These are phyloP conservation scores for Acridotheres tristis DNA, from an alignment of 2,797 vertebrate species.

Conservation along the genomic window DNA sequence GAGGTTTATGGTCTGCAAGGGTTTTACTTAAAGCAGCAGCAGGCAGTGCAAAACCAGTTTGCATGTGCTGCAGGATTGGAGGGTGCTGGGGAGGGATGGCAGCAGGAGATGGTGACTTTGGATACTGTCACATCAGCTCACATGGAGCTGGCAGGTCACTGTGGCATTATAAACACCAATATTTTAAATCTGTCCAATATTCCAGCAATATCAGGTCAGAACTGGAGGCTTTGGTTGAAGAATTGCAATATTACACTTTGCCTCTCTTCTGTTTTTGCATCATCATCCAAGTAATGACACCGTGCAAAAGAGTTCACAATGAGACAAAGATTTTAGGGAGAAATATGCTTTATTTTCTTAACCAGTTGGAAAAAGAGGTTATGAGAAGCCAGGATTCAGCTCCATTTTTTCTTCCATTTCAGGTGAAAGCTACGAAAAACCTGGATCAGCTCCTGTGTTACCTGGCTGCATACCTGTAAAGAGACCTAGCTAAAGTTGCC, in stretches of 20 bases:
- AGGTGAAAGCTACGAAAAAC: not conserved
- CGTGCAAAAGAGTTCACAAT: not conserved
- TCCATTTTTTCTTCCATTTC: not conserved
- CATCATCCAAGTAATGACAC: not conserved
- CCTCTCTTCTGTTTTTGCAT: not conserved
- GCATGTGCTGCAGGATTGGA: not conserved
- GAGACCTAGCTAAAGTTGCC: not conserved
- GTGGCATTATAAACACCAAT: not conserved
- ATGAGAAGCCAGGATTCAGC: not conserved
- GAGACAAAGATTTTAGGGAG: not conserved
- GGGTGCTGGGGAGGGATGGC: not conserved
- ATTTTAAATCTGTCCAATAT: not conserved
- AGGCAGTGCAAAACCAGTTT: not conserved
- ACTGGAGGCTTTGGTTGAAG: not conserved
- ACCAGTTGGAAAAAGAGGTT: not conserved
- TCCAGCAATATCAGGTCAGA: not conserved
- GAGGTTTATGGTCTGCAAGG: not conserved
- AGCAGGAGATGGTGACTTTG: not conserved
- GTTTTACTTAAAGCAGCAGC: not conserved
- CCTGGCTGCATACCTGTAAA: not conserved
- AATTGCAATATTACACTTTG: not conserved
- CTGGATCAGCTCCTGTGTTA: not conserved
- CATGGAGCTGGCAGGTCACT: not conserved
- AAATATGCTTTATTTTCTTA: not conserved
- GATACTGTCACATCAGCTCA: not conserved